phyloP scores from a whole-genome alignment of 2,888 invertebrate genomes.

The Empis stercorea region DNA sequence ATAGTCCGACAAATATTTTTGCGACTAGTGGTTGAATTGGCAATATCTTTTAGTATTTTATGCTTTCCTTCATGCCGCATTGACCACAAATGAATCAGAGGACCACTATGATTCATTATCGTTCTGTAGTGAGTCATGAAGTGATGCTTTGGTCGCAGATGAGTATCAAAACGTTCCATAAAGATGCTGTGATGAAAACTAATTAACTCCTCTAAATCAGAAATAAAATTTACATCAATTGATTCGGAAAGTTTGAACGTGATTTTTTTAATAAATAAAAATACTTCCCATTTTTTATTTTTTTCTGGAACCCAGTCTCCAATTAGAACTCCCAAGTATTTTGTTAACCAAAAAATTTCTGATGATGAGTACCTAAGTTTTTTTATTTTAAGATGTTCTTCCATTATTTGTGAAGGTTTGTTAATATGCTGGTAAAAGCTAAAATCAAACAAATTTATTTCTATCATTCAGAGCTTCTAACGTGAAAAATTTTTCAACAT shows the following conservation, averaged over 20 bases:
- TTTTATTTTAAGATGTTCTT: conserved; percentile 3
- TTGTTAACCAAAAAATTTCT: conserved; percentile 8
- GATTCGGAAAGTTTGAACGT: conserved; percentile 14
- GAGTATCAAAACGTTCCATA: too few relatives aligned
- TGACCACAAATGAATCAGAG: neutral
- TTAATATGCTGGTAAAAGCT: conserved; percentile 4
- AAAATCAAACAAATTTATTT: too few relatives aligned
- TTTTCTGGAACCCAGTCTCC: too few relatives aligned
- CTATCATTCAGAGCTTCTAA: neutral
- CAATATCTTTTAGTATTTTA: neutral
- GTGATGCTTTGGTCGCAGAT: too few relatives aligned
- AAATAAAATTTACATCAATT: neutral
- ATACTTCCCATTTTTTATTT: neutral
- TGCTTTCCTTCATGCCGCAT: neutral
- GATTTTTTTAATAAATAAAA: neutral
- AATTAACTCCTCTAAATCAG: neutral
- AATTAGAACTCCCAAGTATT: too few relatives aligned
- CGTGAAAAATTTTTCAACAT: conserved; percentile 2
- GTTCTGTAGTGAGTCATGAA: neutral
- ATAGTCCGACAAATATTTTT: neutral
- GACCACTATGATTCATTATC: neutral
- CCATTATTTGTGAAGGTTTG: conserved; percentile 1
- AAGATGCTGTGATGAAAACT: neutral
- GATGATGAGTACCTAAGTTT: conserved; percentile 5
- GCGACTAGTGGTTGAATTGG: neutral